These are phyloP conservation scores for Mellilla xanthometata DNA, from an alignment of 2,888 invertebrate species.

Conservation along the genomic window DNA sequence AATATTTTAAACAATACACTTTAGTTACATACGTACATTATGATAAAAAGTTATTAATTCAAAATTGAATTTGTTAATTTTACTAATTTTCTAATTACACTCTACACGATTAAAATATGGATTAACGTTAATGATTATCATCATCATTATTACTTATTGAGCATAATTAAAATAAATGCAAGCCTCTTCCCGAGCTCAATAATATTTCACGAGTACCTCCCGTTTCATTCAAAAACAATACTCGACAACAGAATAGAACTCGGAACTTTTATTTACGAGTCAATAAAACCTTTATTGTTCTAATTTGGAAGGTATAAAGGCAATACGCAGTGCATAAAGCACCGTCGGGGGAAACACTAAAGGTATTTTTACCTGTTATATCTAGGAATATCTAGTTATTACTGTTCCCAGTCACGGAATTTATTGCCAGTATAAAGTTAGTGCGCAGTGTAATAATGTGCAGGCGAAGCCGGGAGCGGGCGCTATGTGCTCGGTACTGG, in stretches of 20 bases:
- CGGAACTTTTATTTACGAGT: conserved; percentile 47
- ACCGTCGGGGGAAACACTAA: conserved; percentile 32
- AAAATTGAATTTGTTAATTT: no score
- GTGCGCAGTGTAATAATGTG: conserved; percentile 57
- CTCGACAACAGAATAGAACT: conserved; percentile 22
- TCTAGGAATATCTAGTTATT: conserved; percentile 46
- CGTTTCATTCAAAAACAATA: conserved; percentile 12
- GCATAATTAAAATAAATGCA: no score
- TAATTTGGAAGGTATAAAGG: conserved; percentile 52
- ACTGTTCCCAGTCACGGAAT: conserved; percentile 43
- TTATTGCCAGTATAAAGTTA: conserved; percentile 66
- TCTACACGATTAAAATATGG: no score
- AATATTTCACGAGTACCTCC: no score
- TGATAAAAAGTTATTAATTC: no score
- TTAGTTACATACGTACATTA: no score
- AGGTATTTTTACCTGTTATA: conserved; percentile 48
- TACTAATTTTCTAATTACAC: no score
- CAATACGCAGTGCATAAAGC: conserved; percentile 41
- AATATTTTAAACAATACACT: no score
- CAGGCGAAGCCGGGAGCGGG: conserved; percentile 38
- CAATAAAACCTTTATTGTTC: conserved; percentile 60
- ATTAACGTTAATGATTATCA: no score
- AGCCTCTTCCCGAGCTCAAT: background rate
- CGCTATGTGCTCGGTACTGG: conserved; percentile 11
- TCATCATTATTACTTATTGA: no score